A percentile compares a stretch with the other conserved stretches of the same genome.
Conservation (phyloP, 2,888 invertebrate species). For the Scaptomyza tumidula region DNA sequence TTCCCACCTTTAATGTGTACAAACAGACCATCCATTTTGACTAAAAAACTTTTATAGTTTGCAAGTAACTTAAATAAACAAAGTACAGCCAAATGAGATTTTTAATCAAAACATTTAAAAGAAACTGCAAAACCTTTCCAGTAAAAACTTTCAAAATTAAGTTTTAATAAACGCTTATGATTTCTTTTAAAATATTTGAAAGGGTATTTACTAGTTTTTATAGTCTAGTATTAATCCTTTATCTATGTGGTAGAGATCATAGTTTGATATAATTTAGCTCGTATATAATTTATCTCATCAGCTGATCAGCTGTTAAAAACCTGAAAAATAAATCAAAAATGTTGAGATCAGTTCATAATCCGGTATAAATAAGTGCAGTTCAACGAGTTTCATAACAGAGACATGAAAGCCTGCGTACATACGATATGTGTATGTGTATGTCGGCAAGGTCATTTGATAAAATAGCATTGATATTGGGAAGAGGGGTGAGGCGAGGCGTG, state of each 20-base stretch:
- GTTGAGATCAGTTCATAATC: conserved; percentile 18
- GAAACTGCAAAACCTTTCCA: too few relatives aligned
- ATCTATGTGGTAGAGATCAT: background rate
- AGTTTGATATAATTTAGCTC: background rate
- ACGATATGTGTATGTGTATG: background rate
- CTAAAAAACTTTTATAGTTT: too few relatives aligned
- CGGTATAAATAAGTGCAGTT: conserved; percentile 16
- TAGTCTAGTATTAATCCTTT: too few relatives aligned
- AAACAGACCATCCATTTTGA: too few relatives aligned
- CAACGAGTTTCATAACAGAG: conserved; percentile 27
- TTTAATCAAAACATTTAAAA: too few relatives aligned
- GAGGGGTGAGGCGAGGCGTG: background rate
- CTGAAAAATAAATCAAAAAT: background rate
- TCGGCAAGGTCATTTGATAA: conserved; percentile 46
- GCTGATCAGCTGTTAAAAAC: conserved; percentile 3
- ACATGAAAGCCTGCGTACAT: background rate
- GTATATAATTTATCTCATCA: background rate
- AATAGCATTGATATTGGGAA: conserved; percentile 42
- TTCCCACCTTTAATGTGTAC: background rate
- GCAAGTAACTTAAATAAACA: too few relatives aligned
- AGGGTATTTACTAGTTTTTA: too few relatives aligned
- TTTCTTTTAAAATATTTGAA: too few relatives aligned
- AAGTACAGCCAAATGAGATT: too few relatives aligned
- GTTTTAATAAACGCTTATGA: too few relatives aligned
- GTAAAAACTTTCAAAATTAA: too few relatives aligned